phyloP scores from a whole-genome alignment of 1,140 invertebrate species.

The Drosophila subpulchrella region DNA sequence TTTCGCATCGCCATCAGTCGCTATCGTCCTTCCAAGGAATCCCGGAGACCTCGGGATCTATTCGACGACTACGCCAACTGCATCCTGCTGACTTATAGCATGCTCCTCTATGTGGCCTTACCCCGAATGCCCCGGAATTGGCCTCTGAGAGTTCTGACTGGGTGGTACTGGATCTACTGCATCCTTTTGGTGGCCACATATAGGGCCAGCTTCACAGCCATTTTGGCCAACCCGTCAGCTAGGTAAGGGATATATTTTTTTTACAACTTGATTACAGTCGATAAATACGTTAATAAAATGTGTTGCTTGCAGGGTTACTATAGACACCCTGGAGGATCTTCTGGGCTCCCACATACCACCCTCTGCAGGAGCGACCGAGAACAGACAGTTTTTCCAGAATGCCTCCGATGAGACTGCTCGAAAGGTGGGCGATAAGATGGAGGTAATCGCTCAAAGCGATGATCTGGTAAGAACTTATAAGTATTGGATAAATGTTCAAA shows the following conservation, averaged over 20 bases:
- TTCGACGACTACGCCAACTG: constrained; percentile 90
- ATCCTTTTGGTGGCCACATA: constrained; percentile 91
- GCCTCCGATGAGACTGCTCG: constrained; percentile 88
- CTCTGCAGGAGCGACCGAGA: constrained; percentile 89
- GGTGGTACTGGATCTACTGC: constrained; percentile 94
- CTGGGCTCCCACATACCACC: constrained; percentile 87
- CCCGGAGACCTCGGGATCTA: constrained; percentile 82
- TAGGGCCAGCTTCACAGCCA: constrained; percentile 92
- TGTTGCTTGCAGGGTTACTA: constrained; percentile 87
- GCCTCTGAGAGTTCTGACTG: constrained; percentile 91
- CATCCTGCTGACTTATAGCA: constrained; percentile 91
- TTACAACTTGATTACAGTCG: too few species aligned
- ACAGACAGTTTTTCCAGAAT: constrained; percentile 88
- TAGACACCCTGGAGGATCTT: constrained; percentile 90
- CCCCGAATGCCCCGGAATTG: constrained; percentile 90
- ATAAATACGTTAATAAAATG: neutral
- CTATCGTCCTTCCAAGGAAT: constrained; percentile 5
- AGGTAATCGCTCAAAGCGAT: constrained; percentile 86
- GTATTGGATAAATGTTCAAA: too few species aligned
- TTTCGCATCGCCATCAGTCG: constrained; percentile 62
- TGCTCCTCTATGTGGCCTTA: constrained; percentile 91
- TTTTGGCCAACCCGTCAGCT: constrained; percentile 90
- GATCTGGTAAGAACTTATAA: constrained; percentile 85
- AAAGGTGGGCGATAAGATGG: constrained; percentile 88
- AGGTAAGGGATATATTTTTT: constrained; percentile 82